Conservation (phyloP, 2,797 vertebrate species). For the Pangasius mekongensis region DNA sequence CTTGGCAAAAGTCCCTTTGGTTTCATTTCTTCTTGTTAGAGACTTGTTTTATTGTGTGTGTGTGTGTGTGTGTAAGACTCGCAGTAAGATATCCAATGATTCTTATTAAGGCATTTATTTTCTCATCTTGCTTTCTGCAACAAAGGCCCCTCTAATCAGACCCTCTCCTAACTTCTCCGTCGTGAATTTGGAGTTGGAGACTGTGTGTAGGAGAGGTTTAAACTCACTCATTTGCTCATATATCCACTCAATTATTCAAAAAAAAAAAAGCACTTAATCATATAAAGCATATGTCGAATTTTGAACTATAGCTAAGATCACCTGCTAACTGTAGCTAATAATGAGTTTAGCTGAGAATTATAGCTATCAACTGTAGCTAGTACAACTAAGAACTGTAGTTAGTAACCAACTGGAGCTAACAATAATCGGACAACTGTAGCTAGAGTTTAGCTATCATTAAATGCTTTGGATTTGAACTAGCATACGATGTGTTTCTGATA, state of each 20-base stretch:
- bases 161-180: neutral
- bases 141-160: constrained; percentile 44
- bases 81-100: constrained; percentile 71
- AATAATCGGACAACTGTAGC: neutral
- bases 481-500: neutral
- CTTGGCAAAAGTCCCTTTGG: constrained; percentile 69
- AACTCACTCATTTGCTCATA: neutral
- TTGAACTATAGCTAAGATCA: neutral
- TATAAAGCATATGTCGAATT: neutral
- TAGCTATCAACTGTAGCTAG: neutral
- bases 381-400: no score
- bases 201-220: neutral
- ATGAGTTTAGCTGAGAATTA: neutral
- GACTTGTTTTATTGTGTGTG: constrained; percentile 70
- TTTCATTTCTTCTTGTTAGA: constrained; percentile 74
- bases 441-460: neutral
- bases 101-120: constrained; percentile 69
- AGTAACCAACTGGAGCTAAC: neutral
- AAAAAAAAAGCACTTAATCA: neutral
- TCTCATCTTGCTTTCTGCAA: constrained; percentile 69
- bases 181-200: neutral
- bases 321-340: neutral
- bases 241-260: neutral
- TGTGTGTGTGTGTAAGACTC: constrained; percentile 71
- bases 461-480: neutral